Percentiles rank a stretch among this genome's conserved stretches.
These are phyloP conservation scores for Glyptemys insculpta DNA, from an alignment of 2,797 vertebrate species.

Conservation along the genomic window DNA sequence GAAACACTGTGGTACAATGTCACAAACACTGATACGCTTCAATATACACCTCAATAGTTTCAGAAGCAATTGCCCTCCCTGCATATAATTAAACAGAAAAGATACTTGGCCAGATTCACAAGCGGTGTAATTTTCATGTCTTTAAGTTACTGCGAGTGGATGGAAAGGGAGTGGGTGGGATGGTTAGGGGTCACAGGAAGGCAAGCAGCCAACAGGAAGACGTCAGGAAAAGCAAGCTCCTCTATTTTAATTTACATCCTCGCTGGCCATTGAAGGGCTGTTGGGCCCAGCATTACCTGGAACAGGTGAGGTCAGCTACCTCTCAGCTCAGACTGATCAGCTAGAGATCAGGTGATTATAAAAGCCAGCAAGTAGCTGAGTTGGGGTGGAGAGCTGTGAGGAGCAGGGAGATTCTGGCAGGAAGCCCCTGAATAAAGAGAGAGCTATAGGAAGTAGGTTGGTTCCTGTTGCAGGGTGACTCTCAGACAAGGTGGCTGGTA, in stretches of 20 bases:
- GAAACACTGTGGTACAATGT: background rate
- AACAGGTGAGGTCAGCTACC: background rate
- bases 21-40: background rate
- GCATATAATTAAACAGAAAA: background rate
- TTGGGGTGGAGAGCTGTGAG: background rate
- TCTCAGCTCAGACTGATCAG: background rate
- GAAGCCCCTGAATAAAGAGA: background rate
- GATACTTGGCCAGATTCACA: background rate
- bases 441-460: background rate
- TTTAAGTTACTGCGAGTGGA: background rate
- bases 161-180: background rate
- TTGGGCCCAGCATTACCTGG: background rate
- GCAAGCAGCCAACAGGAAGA: background rate
- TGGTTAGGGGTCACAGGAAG: background rate
- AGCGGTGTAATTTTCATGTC: background rate
- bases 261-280: background rate
- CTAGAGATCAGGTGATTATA: background rate
- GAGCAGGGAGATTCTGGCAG: background rate
- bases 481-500: background rate
- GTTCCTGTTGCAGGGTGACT: background rate
- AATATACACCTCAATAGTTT: rapidly evolving
- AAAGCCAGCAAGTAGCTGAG: background rate
- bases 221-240: background rate
- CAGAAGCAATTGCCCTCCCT: background rate
- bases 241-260: background rate